Conservation (phyloP, 2,888 invertebrate genomes). For the Tachina fera region DNA sequence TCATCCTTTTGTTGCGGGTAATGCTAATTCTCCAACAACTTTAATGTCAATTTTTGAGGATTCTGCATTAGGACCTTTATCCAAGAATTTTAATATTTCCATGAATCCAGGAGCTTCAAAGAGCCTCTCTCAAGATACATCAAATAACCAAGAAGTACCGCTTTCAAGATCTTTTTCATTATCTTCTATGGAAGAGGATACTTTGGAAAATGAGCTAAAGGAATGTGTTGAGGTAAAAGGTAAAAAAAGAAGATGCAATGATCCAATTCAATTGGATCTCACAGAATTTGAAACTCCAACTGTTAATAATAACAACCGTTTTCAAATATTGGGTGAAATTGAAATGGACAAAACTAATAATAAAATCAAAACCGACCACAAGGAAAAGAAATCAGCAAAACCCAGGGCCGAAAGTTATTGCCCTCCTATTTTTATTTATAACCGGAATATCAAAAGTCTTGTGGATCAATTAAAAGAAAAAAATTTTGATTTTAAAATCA, state of each 20-base stretch:
- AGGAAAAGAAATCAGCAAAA: neutral
- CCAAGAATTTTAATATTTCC: too few relatives aligned
- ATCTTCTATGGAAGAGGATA: neutral
- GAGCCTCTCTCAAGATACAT: neutral
- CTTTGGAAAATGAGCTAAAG: neutral
- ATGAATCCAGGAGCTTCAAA: too few relatives aligned
- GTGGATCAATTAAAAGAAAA: too few relatives aligned
- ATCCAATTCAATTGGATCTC: constrained; percentile 9
- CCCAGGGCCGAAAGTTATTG: constrained; percentile 1
- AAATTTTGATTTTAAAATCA: too few relatives aligned
- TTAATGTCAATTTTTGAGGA: too few relatives aligned
- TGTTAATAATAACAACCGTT: neutral
- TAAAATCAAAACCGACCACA: neutral
- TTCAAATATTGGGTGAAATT: neutral
- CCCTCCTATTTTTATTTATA: neutral
- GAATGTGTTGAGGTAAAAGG: neutral
- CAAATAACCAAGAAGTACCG: neutral
- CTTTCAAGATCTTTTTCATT: neutral
- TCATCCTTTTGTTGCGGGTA: too few relatives aligned
- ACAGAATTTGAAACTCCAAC: neutral
- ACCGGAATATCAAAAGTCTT: too few relatives aligned
- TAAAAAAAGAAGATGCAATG: constrained; percentile 12
- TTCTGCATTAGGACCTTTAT: too few relatives aligned
- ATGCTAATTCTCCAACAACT: too few relatives aligned
- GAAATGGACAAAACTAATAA: too few relatives aligned